Conservation (phyloP, 2,888 invertebrate species). For the Drosophila mulleri region DNA sequence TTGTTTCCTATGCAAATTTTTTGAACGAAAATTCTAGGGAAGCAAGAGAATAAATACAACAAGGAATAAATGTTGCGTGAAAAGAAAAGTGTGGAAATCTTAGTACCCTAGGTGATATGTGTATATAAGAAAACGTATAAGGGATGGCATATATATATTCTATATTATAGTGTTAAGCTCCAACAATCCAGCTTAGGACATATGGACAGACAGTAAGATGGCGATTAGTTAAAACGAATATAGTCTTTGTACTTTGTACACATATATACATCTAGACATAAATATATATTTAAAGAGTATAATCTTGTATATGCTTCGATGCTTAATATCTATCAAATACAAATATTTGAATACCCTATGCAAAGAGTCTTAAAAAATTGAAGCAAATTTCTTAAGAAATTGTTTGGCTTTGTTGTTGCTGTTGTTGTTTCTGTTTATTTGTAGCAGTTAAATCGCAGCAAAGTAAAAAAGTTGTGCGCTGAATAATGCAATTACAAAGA, state of each 20-base stretch:
- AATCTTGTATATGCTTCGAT: neutral
- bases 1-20: constrained; percentile 72
- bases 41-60: constrained; percentile 14
- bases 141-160: too few species aligned
- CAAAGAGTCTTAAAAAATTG: constrained; percentile 13
- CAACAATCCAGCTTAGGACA: too few species aligned
- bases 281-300: neutral
- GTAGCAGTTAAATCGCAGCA: constrained; percentile 30
- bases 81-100: neutral
- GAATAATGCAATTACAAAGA: constrained; percentile 60
- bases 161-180: too few species aligned
- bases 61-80: constrained; percentile 10
- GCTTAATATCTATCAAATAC: neutral
- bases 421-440: constrained; percentile 25
- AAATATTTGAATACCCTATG: neutral
- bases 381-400: constrained; percentile 5
- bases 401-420: constrained; percentile 7
- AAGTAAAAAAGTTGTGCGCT: constrained; percentile 20
- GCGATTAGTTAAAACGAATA: too few species aligned
- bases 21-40: constrained; percentile 10
- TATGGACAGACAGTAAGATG: too few species aligned
- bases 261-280: too few species aligned
- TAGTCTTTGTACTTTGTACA: too few species aligned
- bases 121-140: too few species aligned
- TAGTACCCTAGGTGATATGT: neutral